Conservation (phyloP, 2,888 invertebrate genomes). For the Schizaphis graminum region DNA sequence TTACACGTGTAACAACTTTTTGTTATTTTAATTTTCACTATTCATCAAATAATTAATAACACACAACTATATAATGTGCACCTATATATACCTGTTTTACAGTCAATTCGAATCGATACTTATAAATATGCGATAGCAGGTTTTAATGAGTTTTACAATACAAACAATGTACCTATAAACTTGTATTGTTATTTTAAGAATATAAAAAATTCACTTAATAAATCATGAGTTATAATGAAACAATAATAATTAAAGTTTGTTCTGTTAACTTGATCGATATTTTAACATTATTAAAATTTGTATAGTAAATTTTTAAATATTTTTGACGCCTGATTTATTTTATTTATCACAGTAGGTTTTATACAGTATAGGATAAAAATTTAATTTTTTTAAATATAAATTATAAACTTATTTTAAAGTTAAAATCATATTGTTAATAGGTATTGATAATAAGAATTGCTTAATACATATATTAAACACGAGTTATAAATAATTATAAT, state of each 20-base stretch:
- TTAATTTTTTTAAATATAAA: background rate
- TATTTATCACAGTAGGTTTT: background rate
- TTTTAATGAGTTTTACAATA: constrained; percentile 31
- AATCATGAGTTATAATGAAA: background rate
- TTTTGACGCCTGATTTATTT: background rate
- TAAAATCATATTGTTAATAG: background rate
- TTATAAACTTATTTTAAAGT: background rate
- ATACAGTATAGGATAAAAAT: background rate
- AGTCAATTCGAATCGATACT: background rate
- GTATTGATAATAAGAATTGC: background rate
- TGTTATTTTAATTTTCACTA: constrained; percentile 40
- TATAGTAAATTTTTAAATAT: background rate
- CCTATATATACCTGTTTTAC: background rate
- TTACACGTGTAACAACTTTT: background rate
- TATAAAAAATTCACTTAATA: background rate
- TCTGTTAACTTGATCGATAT: background rate
- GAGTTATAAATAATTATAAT: background rate
- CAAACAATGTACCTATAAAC: background rate
- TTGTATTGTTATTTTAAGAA: constrained; percentile 13
- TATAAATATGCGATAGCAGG: background rate
- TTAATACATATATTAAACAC: background rate
- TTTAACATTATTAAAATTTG: background rate
- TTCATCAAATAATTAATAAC: constrained; percentile 22
- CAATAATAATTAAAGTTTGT: background rate
- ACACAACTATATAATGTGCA: background rate